phyloP scores from a whole-genome alignment of 2,797 vertebrate genomes.

The Alcedo quadribrachys region DNA sequence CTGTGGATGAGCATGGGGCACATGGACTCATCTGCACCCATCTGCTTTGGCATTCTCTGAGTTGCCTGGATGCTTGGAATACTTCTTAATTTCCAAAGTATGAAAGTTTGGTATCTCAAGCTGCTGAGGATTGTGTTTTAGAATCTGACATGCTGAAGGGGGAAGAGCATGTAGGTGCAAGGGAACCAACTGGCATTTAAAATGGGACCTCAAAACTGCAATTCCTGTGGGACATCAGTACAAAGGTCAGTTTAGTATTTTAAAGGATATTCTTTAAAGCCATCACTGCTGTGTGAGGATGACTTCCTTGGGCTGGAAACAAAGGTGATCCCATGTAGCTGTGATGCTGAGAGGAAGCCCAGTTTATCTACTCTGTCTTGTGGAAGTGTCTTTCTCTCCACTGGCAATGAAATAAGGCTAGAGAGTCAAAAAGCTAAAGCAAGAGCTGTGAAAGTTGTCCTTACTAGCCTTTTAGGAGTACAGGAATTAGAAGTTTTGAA shows the following conservation, averaged over 20 bases:
- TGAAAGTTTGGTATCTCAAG: constrained; percentile 10
- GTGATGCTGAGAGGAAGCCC: neutral
- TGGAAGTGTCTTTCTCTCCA: neutral
- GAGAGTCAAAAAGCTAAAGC: neutral
- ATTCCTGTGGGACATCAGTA: neutral
- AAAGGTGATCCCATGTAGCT: neutral
- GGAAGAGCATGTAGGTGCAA: neutral
- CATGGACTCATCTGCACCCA: neutral
- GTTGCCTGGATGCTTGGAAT: constrained; percentile 24
- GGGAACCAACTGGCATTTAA: neutral
- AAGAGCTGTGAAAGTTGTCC: neutral
- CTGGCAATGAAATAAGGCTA: neutral
- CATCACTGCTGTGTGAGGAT: neutral
- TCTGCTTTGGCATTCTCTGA: constrained; percentile 34
- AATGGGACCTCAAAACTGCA: neutral
- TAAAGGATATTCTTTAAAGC: neutral
- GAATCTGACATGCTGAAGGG: neutral
- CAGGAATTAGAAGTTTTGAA: neutral
- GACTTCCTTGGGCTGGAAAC: neutral
- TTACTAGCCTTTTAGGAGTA: neutral
- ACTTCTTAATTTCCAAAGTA: constrained; percentile 25
- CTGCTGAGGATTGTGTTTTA: neutral
- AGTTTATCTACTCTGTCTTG: neutral
- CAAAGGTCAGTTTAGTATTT: neutral
- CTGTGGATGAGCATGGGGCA: neutral